A percentile compares a stretch with the other conserved stretches of the same genome.
Evolutionary conservation across 2,113 vertebrate species (phyloP).

Genomic region (Trachemys scripta): DNA sequence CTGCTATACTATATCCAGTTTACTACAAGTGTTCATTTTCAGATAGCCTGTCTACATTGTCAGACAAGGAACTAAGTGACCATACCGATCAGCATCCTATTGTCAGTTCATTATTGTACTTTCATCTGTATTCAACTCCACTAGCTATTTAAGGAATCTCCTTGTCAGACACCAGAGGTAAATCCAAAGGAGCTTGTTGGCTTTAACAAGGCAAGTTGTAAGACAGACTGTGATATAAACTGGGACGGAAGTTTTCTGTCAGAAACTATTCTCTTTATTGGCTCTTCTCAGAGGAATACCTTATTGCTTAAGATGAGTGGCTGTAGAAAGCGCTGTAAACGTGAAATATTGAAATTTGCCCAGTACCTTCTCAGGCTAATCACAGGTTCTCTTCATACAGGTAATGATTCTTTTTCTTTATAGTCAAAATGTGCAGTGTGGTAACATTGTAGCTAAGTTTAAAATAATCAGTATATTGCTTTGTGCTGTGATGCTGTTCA

Average conservation of each 20-base stretch:
- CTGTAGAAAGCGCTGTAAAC: conserved; percentile 97
- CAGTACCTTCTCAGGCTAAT: conserved; percentile 95
- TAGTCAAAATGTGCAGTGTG: conserved; percentile 20
- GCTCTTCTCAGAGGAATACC: conserved; percentile 72
- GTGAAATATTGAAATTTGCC: conserved; percentile 95
- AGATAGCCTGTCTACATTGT: conserved; percentile 68
- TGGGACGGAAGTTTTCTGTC: conserved; percentile 82
- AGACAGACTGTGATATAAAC: conserved; percentile 64
- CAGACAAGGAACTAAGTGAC: conserved; percentile 77
- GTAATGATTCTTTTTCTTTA: conserved; percentile 84
- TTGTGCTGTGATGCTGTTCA: neutral
- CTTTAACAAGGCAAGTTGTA: neutral
- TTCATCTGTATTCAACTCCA: neutral
- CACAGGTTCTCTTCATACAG: conserved; percentile 94
- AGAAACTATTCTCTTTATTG: conserved; percentile 25
- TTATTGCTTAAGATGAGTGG: conserved; percentile 89
- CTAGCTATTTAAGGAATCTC: conserved; percentile 54
- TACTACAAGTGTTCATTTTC: conserved; percentile 57
- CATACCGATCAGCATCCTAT: conserved; percentile 38
- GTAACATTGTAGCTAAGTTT: neutral
- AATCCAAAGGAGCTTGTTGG: conserved; percentile 60
- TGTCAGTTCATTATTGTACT: conserved; percentile 5
- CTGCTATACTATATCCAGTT: conserved; percentile 51
- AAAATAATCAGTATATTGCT: neutral
- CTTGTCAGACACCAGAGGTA: conserved; percentile 53